These are phyloP conservation scores for Galaxea fascicularis DNA, from an alignment of 92 coral and sea anemone species.

Conservation along the genomic window DNA sequence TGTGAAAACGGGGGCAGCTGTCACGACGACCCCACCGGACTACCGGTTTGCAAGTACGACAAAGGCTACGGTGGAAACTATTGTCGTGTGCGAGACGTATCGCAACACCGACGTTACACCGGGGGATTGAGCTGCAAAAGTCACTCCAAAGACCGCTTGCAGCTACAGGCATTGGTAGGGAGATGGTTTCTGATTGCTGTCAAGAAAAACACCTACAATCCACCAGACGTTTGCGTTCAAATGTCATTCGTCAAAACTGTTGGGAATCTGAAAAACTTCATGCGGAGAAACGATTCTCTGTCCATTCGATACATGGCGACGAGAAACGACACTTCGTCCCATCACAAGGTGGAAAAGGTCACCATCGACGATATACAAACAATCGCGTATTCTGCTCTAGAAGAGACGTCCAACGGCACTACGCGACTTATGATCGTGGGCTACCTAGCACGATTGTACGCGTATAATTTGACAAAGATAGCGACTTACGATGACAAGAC, in stretches of 20 bases:
- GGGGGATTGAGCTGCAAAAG: background rate
- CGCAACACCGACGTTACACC: background rate
- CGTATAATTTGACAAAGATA: background rate
- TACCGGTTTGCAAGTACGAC: background rate
- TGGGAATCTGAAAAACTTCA: background rate
- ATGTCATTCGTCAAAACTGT: background rate
- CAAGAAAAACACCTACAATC: constrained; percentile 2
- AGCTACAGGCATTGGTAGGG: background rate
- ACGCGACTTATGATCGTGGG: background rate
- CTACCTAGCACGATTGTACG: background rate
- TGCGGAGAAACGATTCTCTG: background rate
- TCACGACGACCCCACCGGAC: background rate
- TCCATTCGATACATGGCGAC: constrained; percentile 6
- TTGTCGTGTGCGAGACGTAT: constrained; percentile 18
- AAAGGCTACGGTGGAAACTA: constrained; percentile 14
- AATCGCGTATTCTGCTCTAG: background rate
- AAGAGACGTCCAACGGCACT: background rate
- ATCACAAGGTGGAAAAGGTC: background rate
- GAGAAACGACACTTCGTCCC: constrained; percentile 34
- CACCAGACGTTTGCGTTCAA: constrained; percentile 17
- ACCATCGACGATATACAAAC: constrained; percentile 7
- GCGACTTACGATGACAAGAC: background rate
- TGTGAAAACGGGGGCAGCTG: constrained; percentile 17
- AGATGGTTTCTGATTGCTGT: constrained; percentile 21
- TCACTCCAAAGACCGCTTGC: background rate